Percentiles rank a stretch among this genome's conserved stretches.
phyloP scores from a whole-genome alignment of 30 jellyfish, hydroid and myxozoan genomes.

The Hydractinia symbiolongicarpus region DNA sequence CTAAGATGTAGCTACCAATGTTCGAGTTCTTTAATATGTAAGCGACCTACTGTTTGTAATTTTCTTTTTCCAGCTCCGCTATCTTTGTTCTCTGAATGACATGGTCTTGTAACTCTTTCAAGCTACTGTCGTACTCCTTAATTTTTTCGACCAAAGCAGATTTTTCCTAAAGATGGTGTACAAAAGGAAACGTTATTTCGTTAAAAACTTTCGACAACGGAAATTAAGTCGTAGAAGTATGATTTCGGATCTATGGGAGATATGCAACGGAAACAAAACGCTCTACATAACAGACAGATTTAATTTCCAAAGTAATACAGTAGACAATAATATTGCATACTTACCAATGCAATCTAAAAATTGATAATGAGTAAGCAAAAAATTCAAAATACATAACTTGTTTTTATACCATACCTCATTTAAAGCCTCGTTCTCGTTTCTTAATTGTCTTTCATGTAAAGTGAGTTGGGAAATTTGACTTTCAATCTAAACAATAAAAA shows the following conservation, averaged over 20 bases:
- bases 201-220: no score
- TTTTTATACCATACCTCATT: slow-evolving; percentile 42
- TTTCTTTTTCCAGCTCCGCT: slow-evolving; percentile 54
- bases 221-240: no score
- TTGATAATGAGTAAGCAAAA: no score
- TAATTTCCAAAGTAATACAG: no score
- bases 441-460: slow-evolving; percentile 28
- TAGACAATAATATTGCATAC: no score
- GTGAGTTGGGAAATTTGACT: slow-evolving; percentile 22
- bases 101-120: slow-evolving; percentile 58
- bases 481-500: slow-evolving; percentile 41
- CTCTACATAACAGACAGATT: no score
- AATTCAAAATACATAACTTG: no score
- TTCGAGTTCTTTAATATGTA: neutral
- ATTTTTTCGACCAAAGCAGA: slow-evolving; percentile 7
- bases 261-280: no score
- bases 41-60: slow-evolving; percentile 49
- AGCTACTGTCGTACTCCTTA: slow-evolving; percentile 8
- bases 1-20: no score
- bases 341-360: no score
- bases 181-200: no score
- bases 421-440: slow-evolving; percentile 44
- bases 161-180: slow-evolving; percentile 33
- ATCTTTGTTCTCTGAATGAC: slow-evolving; percentile 31
- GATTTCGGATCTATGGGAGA: no score